Conservation (phyloP, 2,797 vertebrate genomes). For the Acrocephalus scirpaceus region DNA sequence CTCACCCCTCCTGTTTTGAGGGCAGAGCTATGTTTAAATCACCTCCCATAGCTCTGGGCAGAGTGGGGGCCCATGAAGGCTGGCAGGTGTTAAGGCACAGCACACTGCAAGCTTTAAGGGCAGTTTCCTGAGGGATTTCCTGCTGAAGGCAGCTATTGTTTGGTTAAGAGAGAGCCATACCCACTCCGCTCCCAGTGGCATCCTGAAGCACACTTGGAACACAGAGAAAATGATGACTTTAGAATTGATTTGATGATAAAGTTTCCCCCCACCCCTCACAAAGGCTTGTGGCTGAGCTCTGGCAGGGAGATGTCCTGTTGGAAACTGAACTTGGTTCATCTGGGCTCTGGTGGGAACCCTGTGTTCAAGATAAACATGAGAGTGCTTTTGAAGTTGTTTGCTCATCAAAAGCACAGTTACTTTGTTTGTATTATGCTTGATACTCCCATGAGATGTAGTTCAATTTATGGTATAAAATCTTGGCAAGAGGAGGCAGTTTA, state of each 20-base stretch:
- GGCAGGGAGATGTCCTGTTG: constrained; percentile 56
- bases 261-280: neutral
- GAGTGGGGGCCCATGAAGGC: neutral
- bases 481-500: constrained; percentile 8
- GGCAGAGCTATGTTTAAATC: neutral
- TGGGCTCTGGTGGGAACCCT: constrained; percentile 42
- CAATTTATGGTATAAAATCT: constrained; percentile 43
- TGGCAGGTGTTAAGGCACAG: constrained; percentile 3
- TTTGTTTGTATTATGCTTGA: constrained; percentile 48
- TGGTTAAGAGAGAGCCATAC: neutral
- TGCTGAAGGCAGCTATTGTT: constrained; percentile 39
- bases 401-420: constrained; percentile 60
- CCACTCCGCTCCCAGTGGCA: constrained; percentile 1
- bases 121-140: constrained; percentile 46
- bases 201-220: neutral
- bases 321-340: constrained; percentile 28
- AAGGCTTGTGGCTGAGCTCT: constrained; percentile 47
- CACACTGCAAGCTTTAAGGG: neutral
- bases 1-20: neutral
- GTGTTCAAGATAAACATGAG: constrained; percentile 53
- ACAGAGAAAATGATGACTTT: constrained; percentile 1
- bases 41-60: neutral
- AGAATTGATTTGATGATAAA: constrained; percentile 29
- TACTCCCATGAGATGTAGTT: constrained; percentile 16
- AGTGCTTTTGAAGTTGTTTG: constrained; percentile 54